These are phyloP conservation scores for Danio choprae DNA, from an alignment of 2,797 vertebrate genomes.

Conservation along the genomic window DNA sequence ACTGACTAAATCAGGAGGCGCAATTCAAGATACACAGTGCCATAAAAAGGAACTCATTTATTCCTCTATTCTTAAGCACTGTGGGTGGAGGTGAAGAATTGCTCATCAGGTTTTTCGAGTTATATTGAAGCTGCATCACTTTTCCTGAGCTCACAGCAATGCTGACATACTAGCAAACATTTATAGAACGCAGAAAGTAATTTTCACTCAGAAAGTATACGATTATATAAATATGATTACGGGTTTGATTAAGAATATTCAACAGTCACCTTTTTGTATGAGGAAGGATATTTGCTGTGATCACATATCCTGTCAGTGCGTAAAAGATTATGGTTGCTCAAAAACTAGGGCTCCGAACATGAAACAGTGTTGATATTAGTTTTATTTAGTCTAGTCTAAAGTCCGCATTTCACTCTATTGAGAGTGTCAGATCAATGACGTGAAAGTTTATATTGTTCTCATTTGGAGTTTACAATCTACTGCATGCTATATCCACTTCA, in stretches of 20 bases:
- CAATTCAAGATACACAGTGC: background rate
- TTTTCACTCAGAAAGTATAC: background rate
- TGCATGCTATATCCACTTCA: slow-evolving; percentile 7
- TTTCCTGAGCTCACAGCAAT: background rate
- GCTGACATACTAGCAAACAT: background rate
- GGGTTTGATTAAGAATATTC: background rate
- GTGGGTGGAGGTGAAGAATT: slow-evolving; percentile 39
- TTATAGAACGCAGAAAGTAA: background rate
- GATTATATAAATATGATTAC: background rate
- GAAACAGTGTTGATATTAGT: background rate
- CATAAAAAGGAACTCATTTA: slow-evolving; percentile 24
- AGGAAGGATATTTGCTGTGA: slow-evolving; percentile 22
- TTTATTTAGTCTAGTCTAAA: slow-evolving; percentile 13
- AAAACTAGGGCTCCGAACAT: background rate
- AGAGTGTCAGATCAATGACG: slow-evolving; percentile 40
- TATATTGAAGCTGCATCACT: background rate
- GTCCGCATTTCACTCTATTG: slow-evolving; percentile 42
- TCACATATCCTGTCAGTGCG: slow-evolving; percentile 4
- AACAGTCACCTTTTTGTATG: background rate
- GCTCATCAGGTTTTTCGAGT: slow-evolving; percentile 40
- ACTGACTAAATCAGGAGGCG: background rate
- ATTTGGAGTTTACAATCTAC: slow-evolving; percentile 37
- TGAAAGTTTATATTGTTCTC: slow-evolving; percentile 36
- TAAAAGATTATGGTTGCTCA: background rate
- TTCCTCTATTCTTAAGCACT: slow-evolving; percentile 12